A percentile compares a stretch with the other conserved stretches of the same genome.
phyloP scores from a whole-genome alignment of 2,888 invertebrate species.

The Zeuzera pyrina region DNA sequence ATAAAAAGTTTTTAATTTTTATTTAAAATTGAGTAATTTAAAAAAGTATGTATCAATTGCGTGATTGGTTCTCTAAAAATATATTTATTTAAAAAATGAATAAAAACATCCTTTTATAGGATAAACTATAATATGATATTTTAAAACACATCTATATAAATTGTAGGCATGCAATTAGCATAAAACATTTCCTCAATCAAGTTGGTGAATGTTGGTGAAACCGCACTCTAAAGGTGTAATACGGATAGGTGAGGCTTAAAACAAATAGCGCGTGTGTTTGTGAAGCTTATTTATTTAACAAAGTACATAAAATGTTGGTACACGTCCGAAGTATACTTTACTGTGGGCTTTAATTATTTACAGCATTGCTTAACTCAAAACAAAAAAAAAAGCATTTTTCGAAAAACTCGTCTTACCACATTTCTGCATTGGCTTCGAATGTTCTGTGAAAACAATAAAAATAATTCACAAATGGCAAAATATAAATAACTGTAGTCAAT shows the following conservation, averaged over 20 bases:
- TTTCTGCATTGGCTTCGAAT: constrained; percentile 12
- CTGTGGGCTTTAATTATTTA: constrained; percentile 30
- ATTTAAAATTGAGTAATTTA: too few species aligned
- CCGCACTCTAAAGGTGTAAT: constrained; percentile 18
- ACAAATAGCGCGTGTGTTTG: constrained; percentile 44
- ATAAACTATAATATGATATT: too few species aligned
- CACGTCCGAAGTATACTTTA: constrained; percentile 28
- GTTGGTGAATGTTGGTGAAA: too few species aligned
- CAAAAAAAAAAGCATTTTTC: constrained; percentile 21
- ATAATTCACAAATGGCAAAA: constrained; percentile 6
- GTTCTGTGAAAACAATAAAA: constrained; percentile 20
- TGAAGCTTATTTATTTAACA: constrained; percentile 48
- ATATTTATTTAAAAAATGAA: too few species aligned
- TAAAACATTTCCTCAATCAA: too few species aligned
- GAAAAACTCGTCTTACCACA: constrained; percentile 26
- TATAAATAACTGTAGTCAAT: too few species aligned
- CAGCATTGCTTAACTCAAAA: constrained; percentile 21
- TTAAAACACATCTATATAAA: too few species aligned
- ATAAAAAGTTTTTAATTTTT: too few species aligned
- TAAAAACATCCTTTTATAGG: too few species aligned
- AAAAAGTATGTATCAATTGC: too few species aligned
- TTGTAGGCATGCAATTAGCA: too few species aligned
- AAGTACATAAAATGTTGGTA: constrained; percentile 37
- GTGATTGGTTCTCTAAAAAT: too few species aligned
- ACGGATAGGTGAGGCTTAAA: constrained; percentile 42